These are phyloP conservation scores for Cotesia congregata DNA, from an alignment of 2,888 invertebrate species.

Conservation along the genomic window DNA sequence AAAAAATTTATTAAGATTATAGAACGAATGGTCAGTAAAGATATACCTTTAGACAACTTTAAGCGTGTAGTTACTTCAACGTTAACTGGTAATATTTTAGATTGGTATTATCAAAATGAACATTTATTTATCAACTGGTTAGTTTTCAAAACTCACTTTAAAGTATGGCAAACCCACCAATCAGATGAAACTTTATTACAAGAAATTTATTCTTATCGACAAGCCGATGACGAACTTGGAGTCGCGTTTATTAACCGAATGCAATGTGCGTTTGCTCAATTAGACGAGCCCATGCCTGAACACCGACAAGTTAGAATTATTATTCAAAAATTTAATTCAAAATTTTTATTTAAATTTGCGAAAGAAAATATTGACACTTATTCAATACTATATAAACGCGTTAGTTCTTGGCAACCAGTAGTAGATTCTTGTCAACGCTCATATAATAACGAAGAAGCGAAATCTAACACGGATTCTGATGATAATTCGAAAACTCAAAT, in stretches of 20 bases:
- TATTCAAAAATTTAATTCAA: background rate
- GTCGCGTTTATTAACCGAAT: background rate
- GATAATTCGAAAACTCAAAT: too few species aligned
- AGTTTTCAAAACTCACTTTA: background rate
- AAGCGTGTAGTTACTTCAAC: too few species aligned
- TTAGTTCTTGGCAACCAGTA: too few species aligned
- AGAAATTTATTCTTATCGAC: background rate
- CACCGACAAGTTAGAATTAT: background rate
- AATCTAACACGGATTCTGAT: too few species aligned
- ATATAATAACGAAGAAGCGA: too few species aligned
- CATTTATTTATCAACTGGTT: background rate
- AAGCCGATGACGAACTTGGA: background rate
- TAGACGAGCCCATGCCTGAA: background rate
- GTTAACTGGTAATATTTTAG: background rate
- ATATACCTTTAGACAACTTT: too few species aligned
- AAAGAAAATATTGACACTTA: too few species aligned
- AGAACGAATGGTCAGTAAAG: too few species aligned
- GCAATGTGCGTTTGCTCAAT: background rate
- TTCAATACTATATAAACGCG: too few species aligned
- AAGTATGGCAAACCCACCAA: background rate
- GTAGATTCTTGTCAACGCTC: too few species aligned
- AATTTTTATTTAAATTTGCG: background rate
- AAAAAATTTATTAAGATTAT: too few species aligned
- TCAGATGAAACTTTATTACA: background rate
- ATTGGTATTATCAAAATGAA: background rate